Evolutionary conservation across 2,888 invertebrate species (phyloP), one percentile per base, ranked within the genome.

Genomic region (Pterostichus niger): DNA sequence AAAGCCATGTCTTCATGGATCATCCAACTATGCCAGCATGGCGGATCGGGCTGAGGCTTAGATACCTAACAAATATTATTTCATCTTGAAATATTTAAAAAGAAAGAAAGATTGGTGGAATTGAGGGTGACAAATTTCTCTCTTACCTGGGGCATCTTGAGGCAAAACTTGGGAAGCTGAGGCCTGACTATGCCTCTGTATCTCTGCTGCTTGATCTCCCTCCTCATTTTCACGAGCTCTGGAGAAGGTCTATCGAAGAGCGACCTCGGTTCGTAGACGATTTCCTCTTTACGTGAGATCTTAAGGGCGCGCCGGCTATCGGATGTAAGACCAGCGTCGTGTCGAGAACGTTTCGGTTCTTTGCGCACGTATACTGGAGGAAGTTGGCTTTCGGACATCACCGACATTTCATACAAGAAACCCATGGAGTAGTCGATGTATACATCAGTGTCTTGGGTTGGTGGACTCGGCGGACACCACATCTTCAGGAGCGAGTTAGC

Each of bases 391-490:
- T 97, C 98, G 7, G 95, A 91, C 93, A 97, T 96, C 0, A 92
- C 88, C 54, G 91, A 92, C 86, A 93, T 91, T 84, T 97, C 96
- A 91, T 99, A 99, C 84, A 98, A 93, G 88, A 97, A 96, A 84
- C 95, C 93, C 89, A 97, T 91, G 84, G 96, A 94, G 86, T 94
- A 93, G 89, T 99, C 98, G 86, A 97, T 94, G 91, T 98, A 98
- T 83, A 98, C 92, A 90, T 99, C 99, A 88, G 95, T 95, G 87
- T 98, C 98, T 89, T 96, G 96, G 89, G 96, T 95, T 10, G 99
- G 98, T 83, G 99, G 99, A 17, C 99, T 99, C 83, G 98, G 99
- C 80, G 99, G 99, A 86, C 96, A 95, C 98, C 99, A 99, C 92
- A 97, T 94, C 98, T 98, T 44, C 15, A 24, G 46, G 7, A 17